These are phyloP conservation scores for Tragelaphus strepsiceros DNA, from an alignment of 2,113 vertebrate genomes.

Conservation along the genomic window DNA sequence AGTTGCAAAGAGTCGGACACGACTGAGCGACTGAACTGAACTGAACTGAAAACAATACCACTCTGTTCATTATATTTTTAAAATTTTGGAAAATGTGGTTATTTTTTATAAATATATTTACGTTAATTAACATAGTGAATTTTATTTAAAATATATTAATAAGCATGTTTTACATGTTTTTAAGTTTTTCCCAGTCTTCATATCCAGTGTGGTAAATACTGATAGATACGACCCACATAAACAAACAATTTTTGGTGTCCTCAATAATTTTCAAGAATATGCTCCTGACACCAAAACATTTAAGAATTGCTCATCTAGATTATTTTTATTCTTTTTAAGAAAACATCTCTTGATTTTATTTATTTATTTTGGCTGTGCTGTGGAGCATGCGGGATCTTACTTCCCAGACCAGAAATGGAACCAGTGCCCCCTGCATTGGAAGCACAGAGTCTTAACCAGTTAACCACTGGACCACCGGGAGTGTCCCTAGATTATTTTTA, in stretches of 20 bases:
- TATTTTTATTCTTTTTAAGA: neutral
- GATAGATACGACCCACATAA: neutral
- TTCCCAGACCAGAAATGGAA: neutral
- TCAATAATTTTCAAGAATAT: neutral
- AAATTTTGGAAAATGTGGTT: neutral
- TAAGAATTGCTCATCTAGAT: neutral
- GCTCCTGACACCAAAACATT: neutral
- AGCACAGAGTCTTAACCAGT: neutral
- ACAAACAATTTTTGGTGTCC: neutral
- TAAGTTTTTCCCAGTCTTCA: neutral
- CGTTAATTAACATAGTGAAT: neutral
- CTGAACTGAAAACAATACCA: neutral
- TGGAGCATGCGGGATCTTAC: neutral
- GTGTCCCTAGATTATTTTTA: neutral
- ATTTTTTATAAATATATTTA: neutral
- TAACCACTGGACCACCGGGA: neutral
- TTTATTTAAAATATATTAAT: neutral
- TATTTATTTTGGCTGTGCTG: neutral
- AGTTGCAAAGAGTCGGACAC: rapidly evolving
- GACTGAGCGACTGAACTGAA: too few species aligned
- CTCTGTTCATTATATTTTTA: neutral
- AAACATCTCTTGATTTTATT: neutral
- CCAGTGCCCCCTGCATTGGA: neutral
- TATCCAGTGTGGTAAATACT: neutral
- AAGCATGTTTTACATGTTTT: neutral